Percentiles rank a stretch among this genome's conserved stretches.
These are phyloP conservation scores for Eilema sororculum DNA, from an alignment of 2,888 invertebrate species.

Conservation along the genomic window DNA sequence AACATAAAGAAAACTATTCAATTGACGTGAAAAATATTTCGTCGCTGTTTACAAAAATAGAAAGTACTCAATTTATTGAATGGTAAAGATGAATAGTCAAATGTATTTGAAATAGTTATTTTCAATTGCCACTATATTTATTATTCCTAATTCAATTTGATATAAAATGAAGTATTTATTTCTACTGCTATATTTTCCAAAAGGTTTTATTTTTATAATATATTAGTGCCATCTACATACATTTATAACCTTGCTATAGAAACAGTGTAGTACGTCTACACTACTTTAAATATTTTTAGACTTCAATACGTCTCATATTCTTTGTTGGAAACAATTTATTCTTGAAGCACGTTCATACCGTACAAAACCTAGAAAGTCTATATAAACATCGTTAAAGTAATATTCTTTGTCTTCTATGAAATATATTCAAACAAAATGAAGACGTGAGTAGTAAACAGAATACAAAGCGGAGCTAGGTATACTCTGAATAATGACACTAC, in stretches of 20 bases:
- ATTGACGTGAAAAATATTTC: no score
- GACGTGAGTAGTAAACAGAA: slow-evolving; percentile 35
- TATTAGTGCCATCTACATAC: neutral
- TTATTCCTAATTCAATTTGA: neutral
- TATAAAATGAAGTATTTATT: no score
- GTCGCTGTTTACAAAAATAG: no score
- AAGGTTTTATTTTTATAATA: neutral
- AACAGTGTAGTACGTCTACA: neutral
- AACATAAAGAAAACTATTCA: no score
- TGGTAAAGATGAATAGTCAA: no score
- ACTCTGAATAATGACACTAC: slow-evolving; percentile 57
- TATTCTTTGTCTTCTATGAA: slow-evolving; percentile 16
- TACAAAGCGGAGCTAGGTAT: slow-evolving; percentile 32
- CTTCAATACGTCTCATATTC: neutral
- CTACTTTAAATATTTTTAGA: neutral
- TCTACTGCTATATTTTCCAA: no score
- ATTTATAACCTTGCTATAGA: neutral
- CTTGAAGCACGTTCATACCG: neutral
- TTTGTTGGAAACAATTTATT: neutral
- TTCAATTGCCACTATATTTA: neutral
- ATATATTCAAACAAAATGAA: slow-evolving; percentile 25
- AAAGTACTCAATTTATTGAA: no score
- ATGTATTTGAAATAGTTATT: no score
- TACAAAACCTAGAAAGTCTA: slow-evolving; percentile 12
- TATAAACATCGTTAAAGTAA: slow-evolving; percentile 9